Percentiles rank a stretch among this genome's conserved stretches.
phyloP scores from a whole-genome alignment of 2,797 vertebrate genomes.

The Gymnodraco acuticeps region DNA sequence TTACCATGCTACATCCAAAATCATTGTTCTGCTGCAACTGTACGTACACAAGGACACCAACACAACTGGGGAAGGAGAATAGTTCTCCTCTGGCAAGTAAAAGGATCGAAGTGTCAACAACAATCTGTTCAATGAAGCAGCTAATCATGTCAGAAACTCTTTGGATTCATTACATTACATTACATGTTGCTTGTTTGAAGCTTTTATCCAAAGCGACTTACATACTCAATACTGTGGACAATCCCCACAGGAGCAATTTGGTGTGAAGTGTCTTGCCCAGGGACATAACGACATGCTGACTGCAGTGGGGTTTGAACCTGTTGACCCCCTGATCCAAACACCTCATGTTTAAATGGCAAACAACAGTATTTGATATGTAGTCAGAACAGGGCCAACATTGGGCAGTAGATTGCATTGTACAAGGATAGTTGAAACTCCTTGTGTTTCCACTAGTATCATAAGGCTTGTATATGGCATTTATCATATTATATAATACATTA shows the following conservation, averaged over 20 bases:
- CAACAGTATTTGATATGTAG: conserved; percentile 16
- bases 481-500: background rate
- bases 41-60: conserved; percentile 37
- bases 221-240: no score
- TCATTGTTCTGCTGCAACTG: conserved; percentile 49
- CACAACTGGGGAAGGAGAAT: conserved; percentile 33
- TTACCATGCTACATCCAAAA: conserved; percentile 56
- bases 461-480: background rate
- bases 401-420: background rate
- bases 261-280: no score
- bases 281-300: no score
- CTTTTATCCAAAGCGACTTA: no score
- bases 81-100: conserved; percentile 5
- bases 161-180: background rate
- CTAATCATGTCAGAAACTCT: conserved; percentile 37
- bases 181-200: no score
- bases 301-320: no score
- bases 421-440: background rate
- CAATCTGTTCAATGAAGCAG: conserved; percentile 28
- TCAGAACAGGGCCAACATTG: background rate
- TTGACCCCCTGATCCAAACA: no score
- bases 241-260: no score
- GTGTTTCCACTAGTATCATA: no score
- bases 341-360: conserved; percentile 6
- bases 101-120: conserved; percentile 12